Evolutionary conservation across 2,888 invertebrate species (phyloP).

Genomic region (Melanotus villosus): DNA sequence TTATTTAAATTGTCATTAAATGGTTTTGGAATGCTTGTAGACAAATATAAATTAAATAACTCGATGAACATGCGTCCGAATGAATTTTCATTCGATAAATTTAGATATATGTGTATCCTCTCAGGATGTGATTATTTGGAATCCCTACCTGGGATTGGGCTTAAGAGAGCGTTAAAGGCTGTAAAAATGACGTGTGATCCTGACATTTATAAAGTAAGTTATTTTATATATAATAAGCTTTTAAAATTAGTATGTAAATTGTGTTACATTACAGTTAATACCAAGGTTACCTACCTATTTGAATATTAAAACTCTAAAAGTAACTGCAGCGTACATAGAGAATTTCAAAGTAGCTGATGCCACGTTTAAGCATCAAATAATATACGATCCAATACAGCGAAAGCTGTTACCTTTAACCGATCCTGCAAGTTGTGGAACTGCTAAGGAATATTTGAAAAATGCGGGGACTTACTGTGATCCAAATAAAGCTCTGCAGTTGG

Average conservation of each 20-base stretch:
- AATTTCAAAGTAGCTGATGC: conserved; percentile 90
- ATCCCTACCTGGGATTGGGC: conserved; percentile 93
- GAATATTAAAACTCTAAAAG: conserved; percentile 80
- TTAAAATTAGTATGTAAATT: neutral
- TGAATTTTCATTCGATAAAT: conserved; percentile 83
- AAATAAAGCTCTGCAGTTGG: conserved; percentile 82
- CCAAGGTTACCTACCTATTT: conserved; percentile 85
- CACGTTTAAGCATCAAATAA: conserved; percentile 94
- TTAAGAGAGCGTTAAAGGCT: conserved; percentile 92
- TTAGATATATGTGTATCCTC: conserved; percentile 95
- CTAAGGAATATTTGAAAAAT: conserved; percentile 77
- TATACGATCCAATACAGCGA: conserved; percentile 87
- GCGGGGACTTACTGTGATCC: conserved; percentile 79
- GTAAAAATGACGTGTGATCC: conserved; percentile 82
- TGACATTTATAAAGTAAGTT: conserved; percentile 80
- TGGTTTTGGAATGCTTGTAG: conserved; percentile 86
- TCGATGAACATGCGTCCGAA: conserved; percentile 81
- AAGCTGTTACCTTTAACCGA: conserved; percentile 82
- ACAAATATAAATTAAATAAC: conserved; percentile 79
- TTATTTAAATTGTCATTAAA: conserved; percentile 93
- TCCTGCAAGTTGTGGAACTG: conserved; percentile 73
- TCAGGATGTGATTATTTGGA: conserved; percentile 98
- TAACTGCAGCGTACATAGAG: conserved; percentile 89
- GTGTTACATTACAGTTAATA: conserved; percentile 73
- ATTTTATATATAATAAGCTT: too few relatives aligned